These are phyloP conservation scores for Miltochrista miniata DNA, from an alignment of 2,888 invertebrate species.

Conservation along the genomic window DNA sequence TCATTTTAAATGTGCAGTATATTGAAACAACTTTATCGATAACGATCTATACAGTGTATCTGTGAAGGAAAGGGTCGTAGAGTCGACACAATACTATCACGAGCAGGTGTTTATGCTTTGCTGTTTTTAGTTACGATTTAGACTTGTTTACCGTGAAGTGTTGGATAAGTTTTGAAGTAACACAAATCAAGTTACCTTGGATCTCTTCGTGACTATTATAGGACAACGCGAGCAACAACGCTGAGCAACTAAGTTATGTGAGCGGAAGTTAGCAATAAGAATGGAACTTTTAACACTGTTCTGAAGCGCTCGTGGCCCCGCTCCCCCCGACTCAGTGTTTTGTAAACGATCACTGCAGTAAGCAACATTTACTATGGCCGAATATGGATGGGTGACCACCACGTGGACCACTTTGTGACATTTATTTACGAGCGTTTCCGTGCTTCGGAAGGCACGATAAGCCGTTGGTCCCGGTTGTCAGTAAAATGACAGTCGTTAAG, in stretches of 20 bases:
- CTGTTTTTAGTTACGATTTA: conserved; percentile 32
- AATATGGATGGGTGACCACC: too few relatives aligned
- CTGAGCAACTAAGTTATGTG: conserved; percentile 15
- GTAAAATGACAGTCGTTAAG: too few relatives aligned
- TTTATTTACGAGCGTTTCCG: too few relatives aligned
- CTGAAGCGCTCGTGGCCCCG: too few relatives aligned
- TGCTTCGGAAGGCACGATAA: too few relatives aligned
- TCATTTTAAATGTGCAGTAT: conserved; percentile 50
- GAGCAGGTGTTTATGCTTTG: conserved; percentile 35
- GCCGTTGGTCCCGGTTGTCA: too few relatives aligned
- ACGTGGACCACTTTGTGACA: too few relatives aligned
- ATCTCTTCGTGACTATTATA: conserved; percentile 33
- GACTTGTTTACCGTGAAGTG: conserved; percentile 36
- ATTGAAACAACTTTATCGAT: conserved; percentile 52
- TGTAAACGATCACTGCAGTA: too few relatives aligned
- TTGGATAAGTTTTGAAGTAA: conserved; percentile 37
- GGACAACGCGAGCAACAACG: conserved; percentile 14
- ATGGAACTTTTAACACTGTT: conserved; percentile 43
- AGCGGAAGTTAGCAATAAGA: conserved; percentile 50
- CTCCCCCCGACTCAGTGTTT: too few relatives aligned
- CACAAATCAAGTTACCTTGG: conserved; percentile 41
- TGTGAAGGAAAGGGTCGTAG: conserved; percentile 36
- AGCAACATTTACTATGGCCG: too few relatives aligned
- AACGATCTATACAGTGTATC: conserved; percentile 43
- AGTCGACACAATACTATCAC: conserved; percentile 37